Base-by-base conservation (phyloP, 2,888 invertebrate species). In the Stenichneumon culpator region DNA sequence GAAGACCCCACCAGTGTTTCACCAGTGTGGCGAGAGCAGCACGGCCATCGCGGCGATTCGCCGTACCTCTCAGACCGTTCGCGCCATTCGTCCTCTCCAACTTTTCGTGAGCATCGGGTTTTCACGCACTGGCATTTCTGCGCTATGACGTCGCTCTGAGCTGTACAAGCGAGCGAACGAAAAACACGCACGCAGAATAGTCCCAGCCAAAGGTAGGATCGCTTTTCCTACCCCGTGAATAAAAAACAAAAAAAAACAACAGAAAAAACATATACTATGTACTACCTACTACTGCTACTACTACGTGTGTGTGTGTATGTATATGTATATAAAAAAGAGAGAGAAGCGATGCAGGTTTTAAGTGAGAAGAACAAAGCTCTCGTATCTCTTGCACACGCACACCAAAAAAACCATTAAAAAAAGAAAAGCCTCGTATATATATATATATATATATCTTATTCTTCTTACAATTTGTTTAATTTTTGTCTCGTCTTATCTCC, bases 121-220 rank as follows among this genome's bases (percentile, higher is more conserved):
- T 52, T 54, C 32, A 32, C 63, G 14, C 50, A 50, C 65, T 50
- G 67, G 67, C 77, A 39, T 70, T 79, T 68, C 79, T 72, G 89
- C 86, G 89, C 90, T 89, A 92, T 92, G 92, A 91, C 91, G 90
- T 91, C 91, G 89, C 87, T 89, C 90, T 91, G 91, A 92, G 89
- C 89, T 11, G 28, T 22, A 44, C 32, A 72, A 79, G 69, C 70
- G 79, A 67, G 68, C 67, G 73, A 79, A 79, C 65, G 6, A 63
- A 63, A 32, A 25, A 60, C 79, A 82, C 82, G 82, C 85, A 85
- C 79, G 85, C 85, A 73, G 85, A 86, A 82, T 80, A 82, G 79
- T 87, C 86, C 87, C 86, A 89, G 86, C 88, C 85, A 89, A 89
- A 91, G 89, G 88, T 88, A 90, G 88, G 90, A 89, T 86, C 82